A percentile compares a stretch with the other conserved stretches of the same genome.
phyloP scores from a whole-genome alignment of 2,113 vertebrate species.

The Chionis minor region DNA sequence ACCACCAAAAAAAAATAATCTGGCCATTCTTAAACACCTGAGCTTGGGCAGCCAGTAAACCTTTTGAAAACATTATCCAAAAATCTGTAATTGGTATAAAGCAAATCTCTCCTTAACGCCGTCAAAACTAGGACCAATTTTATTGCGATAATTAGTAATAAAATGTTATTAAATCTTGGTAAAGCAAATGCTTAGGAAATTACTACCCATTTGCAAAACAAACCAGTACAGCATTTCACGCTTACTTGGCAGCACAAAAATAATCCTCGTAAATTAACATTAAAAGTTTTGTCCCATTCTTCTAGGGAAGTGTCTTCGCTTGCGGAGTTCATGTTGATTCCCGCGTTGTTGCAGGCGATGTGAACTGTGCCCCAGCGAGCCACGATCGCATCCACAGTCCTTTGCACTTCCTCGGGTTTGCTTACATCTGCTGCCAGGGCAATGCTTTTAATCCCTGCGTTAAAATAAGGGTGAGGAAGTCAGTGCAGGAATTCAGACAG shows the following conservation, averaged over 20 bases:
- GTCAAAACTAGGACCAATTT: not conserved
- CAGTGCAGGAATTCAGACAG: not conserved
- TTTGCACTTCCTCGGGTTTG: slow-evolving; percentile 75
- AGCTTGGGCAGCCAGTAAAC: not conserved
- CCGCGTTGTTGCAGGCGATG: slow-evolving; percentile 80
- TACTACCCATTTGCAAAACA: not conserved
- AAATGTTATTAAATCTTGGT: not conserved
- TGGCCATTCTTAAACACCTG: not conserved
- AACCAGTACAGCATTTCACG: not conserved
- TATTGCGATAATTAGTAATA: not conserved
- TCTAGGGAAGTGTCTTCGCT: slow-evolving; percentile 80
- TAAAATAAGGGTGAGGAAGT: not conserved
- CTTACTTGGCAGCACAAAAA: slow-evolving; percentile 85
- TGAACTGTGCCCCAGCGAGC: slow-evolving; percentile 75
- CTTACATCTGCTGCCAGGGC: slow-evolving; percentile 79
- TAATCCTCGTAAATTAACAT: slow-evolving; percentile 78
- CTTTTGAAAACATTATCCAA: not conserved
- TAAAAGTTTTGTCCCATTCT: slow-evolving; percentile 83
- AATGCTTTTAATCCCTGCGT: slow-evolving; percentile 74
- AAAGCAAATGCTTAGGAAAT: not conserved
- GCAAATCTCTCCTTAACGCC: not conserved
- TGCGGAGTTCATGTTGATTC: slow-evolving; percentile 83
- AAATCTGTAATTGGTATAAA: not conserved
- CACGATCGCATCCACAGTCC: slow-evolving; percentile 69
- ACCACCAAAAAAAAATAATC: not conserved